A percentile compares a stretch with the other conserved stretches of the same genome.
These are phyloP conservation scores for Trematomus loennbergii DNA, from an alignment of 2,113 vertebrate species.

Conservation along the genomic window DNA sequence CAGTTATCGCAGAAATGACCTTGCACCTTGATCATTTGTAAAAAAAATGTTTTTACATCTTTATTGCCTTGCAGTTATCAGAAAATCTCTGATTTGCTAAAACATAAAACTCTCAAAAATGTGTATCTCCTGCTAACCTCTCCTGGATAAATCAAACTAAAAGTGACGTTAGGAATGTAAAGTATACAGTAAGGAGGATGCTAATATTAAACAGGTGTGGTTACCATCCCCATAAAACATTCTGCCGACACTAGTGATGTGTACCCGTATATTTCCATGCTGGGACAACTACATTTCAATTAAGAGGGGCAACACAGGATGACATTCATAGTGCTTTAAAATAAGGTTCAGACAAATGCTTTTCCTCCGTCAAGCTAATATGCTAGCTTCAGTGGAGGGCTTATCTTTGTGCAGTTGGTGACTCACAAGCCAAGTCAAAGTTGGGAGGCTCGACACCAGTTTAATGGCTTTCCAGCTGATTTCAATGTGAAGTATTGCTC, in stretches of 20 bases:
- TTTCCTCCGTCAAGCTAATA: constrained; percentile 76
- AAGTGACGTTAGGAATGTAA: constrained; percentile 82
- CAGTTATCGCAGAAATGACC: constrained; percentile 71
- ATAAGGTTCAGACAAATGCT: constrained; percentile 84
- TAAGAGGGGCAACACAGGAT: constrained; percentile 80
- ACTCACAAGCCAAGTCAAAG: constrained; percentile 53
- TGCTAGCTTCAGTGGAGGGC: constrained; percentile 63
- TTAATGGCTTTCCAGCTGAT: constrained; percentile 66
- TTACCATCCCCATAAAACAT: constrained; percentile 81
- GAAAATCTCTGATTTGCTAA: constrained; percentile 71
- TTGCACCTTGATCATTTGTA: constrained; percentile 60
- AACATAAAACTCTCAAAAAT: constrained; percentile 60
- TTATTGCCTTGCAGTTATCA: constrained; percentile 60
- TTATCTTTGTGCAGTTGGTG: constrained; percentile 66
- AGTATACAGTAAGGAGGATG: constrained; percentile 81
- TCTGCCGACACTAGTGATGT: constrained; percentile 71
- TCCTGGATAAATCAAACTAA: constrained; percentile 77
- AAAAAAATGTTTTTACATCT: constrained; percentile 44
- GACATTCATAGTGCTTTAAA: constrained; percentile 85
- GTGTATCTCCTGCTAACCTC: constrained; percentile 72
- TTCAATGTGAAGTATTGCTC: constrained; percentile 57
- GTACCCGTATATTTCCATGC: constrained; percentile 76
- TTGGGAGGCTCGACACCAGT: constrained; percentile 54
- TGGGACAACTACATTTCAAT: constrained; percentile 81
- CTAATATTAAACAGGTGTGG: constrained; percentile 85